Conservation (phyloP, 2,888 invertebrate genomes). For the Cephus spinipes region DNA sequence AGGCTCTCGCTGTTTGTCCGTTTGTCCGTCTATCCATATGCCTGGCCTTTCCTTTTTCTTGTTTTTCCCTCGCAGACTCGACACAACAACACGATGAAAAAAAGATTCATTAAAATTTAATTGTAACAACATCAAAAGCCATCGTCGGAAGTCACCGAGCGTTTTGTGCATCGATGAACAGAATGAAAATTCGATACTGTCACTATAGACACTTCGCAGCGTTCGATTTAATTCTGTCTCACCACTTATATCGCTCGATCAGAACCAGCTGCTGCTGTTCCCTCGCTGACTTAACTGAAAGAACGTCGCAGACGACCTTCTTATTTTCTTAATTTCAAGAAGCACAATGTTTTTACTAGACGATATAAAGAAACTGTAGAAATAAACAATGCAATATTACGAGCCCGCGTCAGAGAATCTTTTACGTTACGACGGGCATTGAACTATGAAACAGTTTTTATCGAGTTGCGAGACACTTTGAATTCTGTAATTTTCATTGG, state of each 20-base stretch:
- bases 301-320: not conserved
- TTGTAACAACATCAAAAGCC: not conserved
- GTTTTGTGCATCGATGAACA: not conserved
- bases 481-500: not conserved
- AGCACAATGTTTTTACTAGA: not conserved
- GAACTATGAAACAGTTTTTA: not conserved
- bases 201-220: not conserved
- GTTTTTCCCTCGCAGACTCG: not conserved
- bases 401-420: not conserved
- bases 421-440: not conserved
- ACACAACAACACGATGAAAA: not conserved
- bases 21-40: not conserved
- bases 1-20: not conserved
- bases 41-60: not conserved
- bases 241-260: not conserved
- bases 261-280: not conserved
- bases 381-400: not conserved
- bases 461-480: not conserved
- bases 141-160: not conserved
- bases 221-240: not conserved
- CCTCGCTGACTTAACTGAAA: not conserved
- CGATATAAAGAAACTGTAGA: not conserved
- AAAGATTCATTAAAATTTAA: not conserved
- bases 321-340: not conserved
- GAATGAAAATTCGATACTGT: not conserved